Base-by-base conservation (phyloP, 2,888 invertebrate genomes). In the Melanophora roralis region DNA sequence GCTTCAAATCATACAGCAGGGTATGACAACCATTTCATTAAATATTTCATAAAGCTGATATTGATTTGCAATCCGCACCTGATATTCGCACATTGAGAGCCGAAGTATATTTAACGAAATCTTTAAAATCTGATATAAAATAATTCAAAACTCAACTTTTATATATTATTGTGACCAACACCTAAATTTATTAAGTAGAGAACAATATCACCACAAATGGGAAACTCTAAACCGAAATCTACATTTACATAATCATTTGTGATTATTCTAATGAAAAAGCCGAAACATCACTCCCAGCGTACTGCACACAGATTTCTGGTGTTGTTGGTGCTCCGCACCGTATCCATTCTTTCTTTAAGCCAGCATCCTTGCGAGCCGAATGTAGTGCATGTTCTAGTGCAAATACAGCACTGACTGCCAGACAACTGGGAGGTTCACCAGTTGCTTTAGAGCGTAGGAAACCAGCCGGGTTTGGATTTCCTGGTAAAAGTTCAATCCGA, bases 391-490 rank as follows among this genome's bases (percentile, higher is more conserved):
- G 91, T 11, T 94, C 91, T 6, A 94, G 88, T 0, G 94, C 95
- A 75, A 94, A 91, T 0, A 93, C 91, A 1, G 92, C 86, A 0
- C 91, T 90, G 0, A 91, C 87, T 0, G 92, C 88, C 40, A 93
- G 84, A 81, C 92, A 82, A 49, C 79, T 62, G 0, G 93, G 90
- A 32, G 93, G 93, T 84, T 93, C 93, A 1, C 92, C 93, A 1
- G 92, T 91, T 1, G 93, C 93, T 92, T 95, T 95, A 0, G 91
- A 94, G 74, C 94, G 92, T 64, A 95, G 88, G 8, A 94, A 92
- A 14, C 94, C 94, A 11, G 89, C 85, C 0, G 92, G 91, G 87
- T 94, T 95, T 0, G 91, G 90, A 19, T 92, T 91, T 83, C 94
- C 93, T 82, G 93, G 92, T 14, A 92, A 89, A 79, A 95, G 92